Evolutionary conservation across 1,140 invertebrate genomes (phyloP), one percentile per base, ranked within the genome.

Genomic region (Cydia fagiglandana): DNA sequence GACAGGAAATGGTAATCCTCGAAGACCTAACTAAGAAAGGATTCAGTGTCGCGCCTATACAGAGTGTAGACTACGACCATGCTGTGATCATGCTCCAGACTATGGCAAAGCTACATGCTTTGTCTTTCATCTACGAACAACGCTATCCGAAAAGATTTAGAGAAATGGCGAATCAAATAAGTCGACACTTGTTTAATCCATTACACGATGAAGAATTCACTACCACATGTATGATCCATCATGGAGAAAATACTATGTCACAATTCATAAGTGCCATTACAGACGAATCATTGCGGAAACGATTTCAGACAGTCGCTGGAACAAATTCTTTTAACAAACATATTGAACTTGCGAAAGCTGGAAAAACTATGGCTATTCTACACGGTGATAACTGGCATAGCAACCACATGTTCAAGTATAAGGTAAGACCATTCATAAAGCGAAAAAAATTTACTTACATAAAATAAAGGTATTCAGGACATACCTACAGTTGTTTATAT

Each of bases 291-390:
- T 34, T 68, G 10, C 24, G 28, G 24, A 34, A 34, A 34, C 64
- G 64, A 1, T 68, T 28, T 34, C 13, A n/a, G 3, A 68, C 24
- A 34, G 64, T 24, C 30, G 4, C 30, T 2, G 64, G 64, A 34
- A 34, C 30, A 15, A 68, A 68, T 34, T 20, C 64, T 3, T 12
- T 0, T 28, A n/a, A 68, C 12, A 68, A 68, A 68, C 30, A 34
- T 34, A 68, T 15, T 20, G 77, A 81, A 92, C 12, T 84, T 61
- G 73, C 91, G 83, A n/a, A 91, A 81, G 1, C 68, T 74, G 1
- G 64, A 28, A 68, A 68, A n/a, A 34, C 28, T n/a, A 68, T 68
- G 64, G 64, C 30, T 6, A 68, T 68, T 15, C 15, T 68, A 24
- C 64, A 68, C 28, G 64, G 64, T 15, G 64, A 68, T 15, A 68